These are phyloP conservation scores for Platypus cylindrus DNA, from an alignment of 2,888 invertebrate species.

Conservation along the genomic window DNA sequence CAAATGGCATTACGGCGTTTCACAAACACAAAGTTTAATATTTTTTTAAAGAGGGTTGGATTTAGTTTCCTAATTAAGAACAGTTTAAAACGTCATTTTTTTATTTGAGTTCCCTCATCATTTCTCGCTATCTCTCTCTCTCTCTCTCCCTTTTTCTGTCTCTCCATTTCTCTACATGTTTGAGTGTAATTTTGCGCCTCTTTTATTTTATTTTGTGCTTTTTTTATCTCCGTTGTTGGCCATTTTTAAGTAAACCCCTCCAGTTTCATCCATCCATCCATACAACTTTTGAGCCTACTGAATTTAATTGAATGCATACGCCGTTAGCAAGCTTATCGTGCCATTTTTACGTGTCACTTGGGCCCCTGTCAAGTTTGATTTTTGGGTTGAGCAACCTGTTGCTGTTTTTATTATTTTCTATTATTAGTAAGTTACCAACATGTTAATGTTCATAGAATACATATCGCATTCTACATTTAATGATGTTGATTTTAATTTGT, in stretches of 20 bases:
- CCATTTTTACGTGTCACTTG: conserved; percentile 7
- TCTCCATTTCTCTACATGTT: no score
- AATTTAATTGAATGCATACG: conserved; percentile 7
- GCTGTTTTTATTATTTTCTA: conserved; percentile 2
- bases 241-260: conserved; percentile 8
- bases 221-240: conserved; percentile 4
- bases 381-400: conserved; percentile 3
- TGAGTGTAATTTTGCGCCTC: no score
- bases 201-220: no score
- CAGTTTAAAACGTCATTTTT: conserved; percentile 38
- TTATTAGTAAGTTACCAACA: no score
- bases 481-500: no score
- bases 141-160: no score
- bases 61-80: conserved; percentile 38
- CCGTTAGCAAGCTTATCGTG: conserved; percentile 7
- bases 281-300: conserved; percentile 4
- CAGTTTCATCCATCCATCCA: no score
- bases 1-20: conserved; percentile 35
- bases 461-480: no score
- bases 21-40: conserved; percentile 38
- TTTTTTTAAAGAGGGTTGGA: conserved; percentile 37
- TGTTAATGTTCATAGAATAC: no score
- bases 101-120: no score
- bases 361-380: background rate
- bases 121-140: no score